Evolutionary conservation across 1,140 invertebrate genomes (phyloP).

Genomic region (Drosophila bipectinata): DNA sequence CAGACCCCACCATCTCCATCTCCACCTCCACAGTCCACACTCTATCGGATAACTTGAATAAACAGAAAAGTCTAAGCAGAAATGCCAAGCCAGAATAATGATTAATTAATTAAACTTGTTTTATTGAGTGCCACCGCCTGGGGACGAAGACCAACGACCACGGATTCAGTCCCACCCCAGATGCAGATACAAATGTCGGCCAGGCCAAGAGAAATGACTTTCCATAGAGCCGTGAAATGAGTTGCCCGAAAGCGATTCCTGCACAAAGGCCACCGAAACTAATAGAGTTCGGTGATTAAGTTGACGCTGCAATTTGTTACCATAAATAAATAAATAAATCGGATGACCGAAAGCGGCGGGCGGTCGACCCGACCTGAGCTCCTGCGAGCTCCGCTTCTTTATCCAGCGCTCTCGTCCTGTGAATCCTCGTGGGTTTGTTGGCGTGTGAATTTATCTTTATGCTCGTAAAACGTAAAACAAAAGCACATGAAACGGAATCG

Average conservation of each 20-base stretch:
- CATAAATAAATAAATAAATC: slow-evolving; percentile 81
- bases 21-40: neutral
- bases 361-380: slow-evolving; percentile 17
- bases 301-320: slow-evolving; percentile 81
- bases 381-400: neutral
- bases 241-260: slow-evolving; percentile 25
- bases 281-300: slow-evolving; percentile 78
- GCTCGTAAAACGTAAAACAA: slow-evolving; percentile 80
- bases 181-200: slow-evolving; percentile 30
- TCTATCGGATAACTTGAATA: slow-evolving; percentile 57
- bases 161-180: neutral
- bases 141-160: neutral
- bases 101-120: slow-evolving; percentile 81
- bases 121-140: slow-evolving; percentile 58
- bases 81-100: slow-evolving; percentile 69
- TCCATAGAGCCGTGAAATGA: slow-evolving; percentile 61
- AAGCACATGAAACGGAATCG: slow-evolving; percentile 68
- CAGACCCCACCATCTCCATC: slow-evolving; percentile 1
- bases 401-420: slow-evolving; percentile 7
- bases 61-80: slow-evolving; percentile 57
- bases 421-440: slow-evolving; percentile 41
- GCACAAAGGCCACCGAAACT: slow-evolving; percentile 60
- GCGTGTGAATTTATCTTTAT: slow-evolving; percentile 78
- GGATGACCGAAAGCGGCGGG: slow-evolving; percentile 60
- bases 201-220: slow-evolving; percentile 50